Evolutionary conservation across 2,113 vertebrate species (phyloP), one percentile per base, ranked within the genome.

Genomic region (Verasper variegatus): DNA sequence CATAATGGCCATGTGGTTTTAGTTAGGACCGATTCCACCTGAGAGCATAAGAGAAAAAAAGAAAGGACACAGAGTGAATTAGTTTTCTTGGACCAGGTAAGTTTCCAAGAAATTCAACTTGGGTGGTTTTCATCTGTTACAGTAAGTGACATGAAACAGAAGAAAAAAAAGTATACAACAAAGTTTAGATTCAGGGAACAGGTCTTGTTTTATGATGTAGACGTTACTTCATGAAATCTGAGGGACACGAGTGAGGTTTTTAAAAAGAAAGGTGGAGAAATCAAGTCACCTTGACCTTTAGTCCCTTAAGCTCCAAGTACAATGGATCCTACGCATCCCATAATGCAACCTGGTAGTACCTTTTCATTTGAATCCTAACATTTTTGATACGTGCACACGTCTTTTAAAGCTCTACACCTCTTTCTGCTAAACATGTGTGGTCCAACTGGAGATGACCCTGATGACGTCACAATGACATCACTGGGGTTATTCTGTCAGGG

Each of bases 1-100:
- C 71, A 60, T 93, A 87, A 90, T 88, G 77, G 73, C 92, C 94
- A 93, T 91, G 92, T 94, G 94, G 92, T 89, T 94, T 81, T n/a
- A 83, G 87, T 93, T 94, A 92, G 69, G 57, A 75, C 71, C 57
- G 73, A 47, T 72, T 87, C 69, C 82, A 91, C 87, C 88, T 93
- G 91, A 88, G 74, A 89, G 79, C 75, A 27, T 71, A 49, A 49
- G 35, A 68, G 26, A 55, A 24, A 60, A 31, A 60, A 35, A 60
- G 12, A 24, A 42, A 23, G 78, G 73, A 74, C 27, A 52, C 20
- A 67, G 24, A 80, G 51, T 82, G 21, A 85, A 76, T 86, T 81
- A 57, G 74, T 80, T 86, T 89, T 88, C 42, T 89, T 86, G 75
- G 87, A 31, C 77, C 79, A 76, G 58, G 76, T 88, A 84, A 17